Percentiles rank a stretch among this genome's conserved stretches.
These are phyloP conservation scores for Drosophila dunni DNA, from an alignment of 1,140 invertebrate species.

Conservation along the genomic window DNA sequence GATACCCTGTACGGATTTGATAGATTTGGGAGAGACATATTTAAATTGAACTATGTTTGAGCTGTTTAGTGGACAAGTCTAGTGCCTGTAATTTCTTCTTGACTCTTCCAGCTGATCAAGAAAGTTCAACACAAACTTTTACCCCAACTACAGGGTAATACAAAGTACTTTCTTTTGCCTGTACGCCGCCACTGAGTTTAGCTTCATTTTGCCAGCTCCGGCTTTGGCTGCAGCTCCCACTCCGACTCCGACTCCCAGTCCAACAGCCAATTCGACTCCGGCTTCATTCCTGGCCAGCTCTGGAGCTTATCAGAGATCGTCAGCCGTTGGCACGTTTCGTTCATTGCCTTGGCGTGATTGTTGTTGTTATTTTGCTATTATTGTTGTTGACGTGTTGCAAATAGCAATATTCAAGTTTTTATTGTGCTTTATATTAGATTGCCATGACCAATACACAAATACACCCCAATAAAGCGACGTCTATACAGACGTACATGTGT, in stretches of 20 bases:
- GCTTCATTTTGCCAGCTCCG: background rate
- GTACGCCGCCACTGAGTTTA: conserved; percentile 18
- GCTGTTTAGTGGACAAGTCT: too few relatives aligned
- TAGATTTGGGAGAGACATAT: too few relatives aligned
- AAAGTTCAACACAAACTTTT: too few relatives aligned
- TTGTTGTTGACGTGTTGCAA: conserved; percentile 77
- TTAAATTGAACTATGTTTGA: too few relatives aligned
- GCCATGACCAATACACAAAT: conserved; percentile 78
- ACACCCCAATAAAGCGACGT: conserved; percentile 35
- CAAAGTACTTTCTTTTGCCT: conserved; percentile 62
- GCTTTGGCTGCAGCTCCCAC: conserved; percentile 9
- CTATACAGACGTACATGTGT: conserved; percentile 26
- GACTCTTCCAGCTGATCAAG: too few relatives aligned
- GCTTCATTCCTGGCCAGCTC: conserved; percentile 53
- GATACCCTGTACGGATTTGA: too few relatives aligned
- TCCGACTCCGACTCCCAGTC: background rate
- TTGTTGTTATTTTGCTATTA: conserved; percentile 39
- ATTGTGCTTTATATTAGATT: conserved; percentile 82
- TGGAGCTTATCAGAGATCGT: conserved; percentile 71
- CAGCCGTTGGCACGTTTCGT: conserved; percentile 80
- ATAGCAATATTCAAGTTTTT: conserved; percentile 80
- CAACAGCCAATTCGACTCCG: conserved; percentile 10
- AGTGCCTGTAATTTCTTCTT: too few relatives aligned
- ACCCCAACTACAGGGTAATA: too few relatives aligned
- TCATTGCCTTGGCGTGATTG: conserved; percentile 74